Percentiles rank a stretch among this genome's conserved stretches.
Evolutionary conservation across 2,797 vertebrate genomes (phyloP).

Genomic region (Tinamus major): DNA sequence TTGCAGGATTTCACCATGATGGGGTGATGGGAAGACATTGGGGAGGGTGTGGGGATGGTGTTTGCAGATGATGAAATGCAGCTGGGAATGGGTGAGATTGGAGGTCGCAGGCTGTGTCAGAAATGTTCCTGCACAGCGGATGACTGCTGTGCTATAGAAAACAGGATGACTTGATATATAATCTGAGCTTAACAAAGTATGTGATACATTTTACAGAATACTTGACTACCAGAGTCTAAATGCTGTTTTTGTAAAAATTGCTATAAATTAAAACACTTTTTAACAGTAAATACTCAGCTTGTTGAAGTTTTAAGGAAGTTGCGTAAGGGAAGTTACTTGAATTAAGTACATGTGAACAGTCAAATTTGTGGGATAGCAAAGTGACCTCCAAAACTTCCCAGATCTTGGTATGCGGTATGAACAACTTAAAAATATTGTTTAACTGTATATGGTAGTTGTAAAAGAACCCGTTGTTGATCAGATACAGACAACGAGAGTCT

Average conservation of each 20-base stretch:
- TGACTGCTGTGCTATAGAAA: neutral
- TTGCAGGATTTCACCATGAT: fast-evolving
- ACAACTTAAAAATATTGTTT: neutral
- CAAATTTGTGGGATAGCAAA: neutral
- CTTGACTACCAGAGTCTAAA: neutral
- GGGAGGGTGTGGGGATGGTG: fast-evolving
- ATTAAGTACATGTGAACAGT: neutral
- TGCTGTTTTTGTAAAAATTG: neutral
- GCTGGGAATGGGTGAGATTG: neutral
- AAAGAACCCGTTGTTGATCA: neutral
- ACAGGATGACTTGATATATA: neutral
- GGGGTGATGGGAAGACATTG: neutral
- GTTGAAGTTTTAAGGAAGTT: neutral
- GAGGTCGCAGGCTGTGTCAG: neutral
- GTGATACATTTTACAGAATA: neutral
- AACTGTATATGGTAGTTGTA: neutral
- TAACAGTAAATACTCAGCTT: neutral
- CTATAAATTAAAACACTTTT: neutral
- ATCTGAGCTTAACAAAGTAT: neutral
- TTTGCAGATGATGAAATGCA: neutral
- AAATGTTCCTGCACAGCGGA: neutral
- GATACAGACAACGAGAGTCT: neutral
- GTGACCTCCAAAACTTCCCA: neutral
- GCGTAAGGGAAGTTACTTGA: neutral
- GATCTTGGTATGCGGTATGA: neutral